Conservation (phyloP, 2,888 invertebrate species). For the Branchellion lobata region DNA sequence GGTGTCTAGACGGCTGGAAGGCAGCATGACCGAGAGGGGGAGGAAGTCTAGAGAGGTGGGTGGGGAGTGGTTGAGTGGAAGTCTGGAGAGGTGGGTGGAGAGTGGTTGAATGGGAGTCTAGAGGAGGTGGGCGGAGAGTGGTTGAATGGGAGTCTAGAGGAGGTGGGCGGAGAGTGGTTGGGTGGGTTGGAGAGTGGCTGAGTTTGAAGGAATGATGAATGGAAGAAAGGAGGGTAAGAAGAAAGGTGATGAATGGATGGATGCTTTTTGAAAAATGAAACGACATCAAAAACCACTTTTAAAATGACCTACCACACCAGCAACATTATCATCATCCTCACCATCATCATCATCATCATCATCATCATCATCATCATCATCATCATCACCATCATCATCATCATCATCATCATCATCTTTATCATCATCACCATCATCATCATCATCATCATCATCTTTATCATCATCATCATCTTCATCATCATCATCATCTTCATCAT, state of each 20-base stretch:
- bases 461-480: conserved; percentile 10
- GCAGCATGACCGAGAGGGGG: conserved; percentile 33
- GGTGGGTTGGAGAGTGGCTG: not conserved
- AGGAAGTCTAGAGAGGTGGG: conserved; percentile 1
- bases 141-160: not conserved
- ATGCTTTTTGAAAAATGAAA: too few relatives aligned
- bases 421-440: too few relatives aligned
- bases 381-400: conserved; percentile 11
- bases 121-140: not conserved
- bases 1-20: not conserved
- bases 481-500: conserved; percentile 10
- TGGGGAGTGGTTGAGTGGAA: not conserved
- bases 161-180: not conserved
- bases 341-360: conserved; percentile 18
- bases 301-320: too few relatives aligned
- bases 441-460: too few relatives aligned
- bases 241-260: too few relatives aligned
- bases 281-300: too few relatives aligned
- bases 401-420: conserved; percentile 14
- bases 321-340: too few relatives aligned
- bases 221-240: not conserved
- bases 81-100: too few relatives aligned
- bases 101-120: too few relatives aligned
- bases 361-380: conserved; percentile 14
- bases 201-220: not conserved